Evolutionary conservation across 1,140 invertebrate genomes (phyloP).

Genomic region (Sitobion miscanthi): DNA sequence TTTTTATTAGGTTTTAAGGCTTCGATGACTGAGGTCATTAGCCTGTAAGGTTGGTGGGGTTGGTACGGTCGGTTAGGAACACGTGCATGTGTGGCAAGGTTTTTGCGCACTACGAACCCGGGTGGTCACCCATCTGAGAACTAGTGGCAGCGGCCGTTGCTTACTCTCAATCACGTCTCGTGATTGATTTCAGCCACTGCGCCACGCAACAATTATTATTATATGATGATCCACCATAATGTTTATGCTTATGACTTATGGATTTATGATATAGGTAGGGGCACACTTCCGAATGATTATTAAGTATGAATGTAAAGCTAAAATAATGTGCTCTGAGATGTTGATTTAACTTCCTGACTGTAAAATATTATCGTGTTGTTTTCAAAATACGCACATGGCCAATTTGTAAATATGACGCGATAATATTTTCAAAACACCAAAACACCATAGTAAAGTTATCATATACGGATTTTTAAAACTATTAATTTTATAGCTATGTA

Average conservation of each 20-base stretch:
- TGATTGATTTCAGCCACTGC: too few relatives aligned
- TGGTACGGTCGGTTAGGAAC: too few relatives aligned
- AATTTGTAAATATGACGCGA: not conserved
- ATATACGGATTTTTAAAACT: constrained; percentile 12
- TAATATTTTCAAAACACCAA: constrained; percentile 14
- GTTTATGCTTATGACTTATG: not conserved
- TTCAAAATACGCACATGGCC: constrained; percentile 18
- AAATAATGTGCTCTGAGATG: not conserved
- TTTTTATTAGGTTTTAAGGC: too few relatives aligned
- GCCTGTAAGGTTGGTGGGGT: too few relatives aligned
- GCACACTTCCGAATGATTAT: not conserved
- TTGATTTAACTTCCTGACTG: not conserved
- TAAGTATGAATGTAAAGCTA: not conserved
- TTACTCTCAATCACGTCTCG: too few relatives aligned
- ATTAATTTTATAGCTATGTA: not conserved
- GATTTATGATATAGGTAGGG: not conserved
- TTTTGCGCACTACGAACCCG: too few relatives aligned
- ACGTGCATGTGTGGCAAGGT: too few relatives aligned
- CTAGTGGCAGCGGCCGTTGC: too few relatives aligned
- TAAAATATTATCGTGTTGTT: constrained; percentile 19
- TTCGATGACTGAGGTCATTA: too few relatives aligned
- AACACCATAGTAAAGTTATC: not conserved
- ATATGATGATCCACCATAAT: not conserved
- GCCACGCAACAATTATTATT: not conserved
- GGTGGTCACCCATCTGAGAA: too few relatives aligned